Base-by-base conservation (phyloP, 2,113 vertebrate species). In the Saguinus midas region DNA sequence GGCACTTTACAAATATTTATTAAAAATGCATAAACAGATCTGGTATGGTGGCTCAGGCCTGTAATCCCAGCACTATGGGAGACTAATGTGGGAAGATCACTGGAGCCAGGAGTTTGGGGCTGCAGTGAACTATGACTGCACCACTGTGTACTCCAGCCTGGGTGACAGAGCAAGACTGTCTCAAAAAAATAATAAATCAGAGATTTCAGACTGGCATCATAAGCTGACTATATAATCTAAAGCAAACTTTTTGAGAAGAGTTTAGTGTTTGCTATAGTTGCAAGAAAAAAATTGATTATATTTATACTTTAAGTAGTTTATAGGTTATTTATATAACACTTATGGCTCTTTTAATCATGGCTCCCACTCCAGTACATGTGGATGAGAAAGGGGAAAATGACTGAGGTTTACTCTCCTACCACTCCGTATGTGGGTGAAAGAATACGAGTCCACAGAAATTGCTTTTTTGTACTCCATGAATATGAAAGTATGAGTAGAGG, bases 271-370 rank as follows among this genome's bases (percentile, higher is more conserved):
- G 10, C 50, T 86, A 92, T 32, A 85, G 37, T 25, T 75, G 13
- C 16, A 81, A 95, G 29, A 16, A 96, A 76, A 86, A 94, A 94
- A 64, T 25, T 11, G 73, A 35, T 89, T 70, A 91, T 43, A 95
- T 66, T 50, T 87, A 87, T 81, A 66, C 32, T 76, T 58, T 45
- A 87, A 76, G 48, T 75, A 76, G 17, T 45, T 78, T 55, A 55
- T 16, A 92, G n/a, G 43, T 61, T 87, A 92, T 64, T 89, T 85
- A 89, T 48, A 80, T 89, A 95, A 87, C 35, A 91, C 13, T 45
- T 29, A 64, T 25, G 8, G 32, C 91, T 45, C 40, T 88, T 91
- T 92, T 72, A 88, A 52, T 84, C 72, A 37, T 32, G 29, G n/a
- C 27, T 90, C 9, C 58, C n/a, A 40, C 25, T 94, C n/a, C 50